A percentile compares a stretch with the other conserved stretches of the same genome.
phyloP scores from a whole-genome alignment of 2,888 invertebrate genomes.

The Drosophila crucigera region DNA sequence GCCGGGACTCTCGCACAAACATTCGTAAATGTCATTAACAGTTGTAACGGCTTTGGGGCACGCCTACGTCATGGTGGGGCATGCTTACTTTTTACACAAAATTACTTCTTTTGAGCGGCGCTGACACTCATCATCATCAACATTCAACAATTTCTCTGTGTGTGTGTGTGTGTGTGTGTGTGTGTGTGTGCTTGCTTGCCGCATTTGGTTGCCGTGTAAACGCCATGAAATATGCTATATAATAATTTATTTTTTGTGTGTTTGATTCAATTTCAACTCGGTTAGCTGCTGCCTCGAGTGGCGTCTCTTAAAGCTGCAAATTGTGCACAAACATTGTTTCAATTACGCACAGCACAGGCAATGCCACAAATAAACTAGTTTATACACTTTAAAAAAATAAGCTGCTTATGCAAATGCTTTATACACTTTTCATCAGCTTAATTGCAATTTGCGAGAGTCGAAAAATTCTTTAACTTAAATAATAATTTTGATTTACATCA shows the following conservation, averaged over 20 bases:
- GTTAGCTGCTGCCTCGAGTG: slow-evolving; percentile 20
- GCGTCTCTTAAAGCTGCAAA: slow-evolving; percentile 47
- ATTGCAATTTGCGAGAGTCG: not conserved
- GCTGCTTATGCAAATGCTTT: too few species aligned
- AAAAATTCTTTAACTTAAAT: not conserved
- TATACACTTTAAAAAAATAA: slow-evolving; percentile 31
- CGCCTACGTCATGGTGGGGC: slow-evolving; percentile 50
- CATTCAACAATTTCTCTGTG: slow-evolving; percentile 22
- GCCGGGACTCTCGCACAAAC: slow-evolving; percentile 56
- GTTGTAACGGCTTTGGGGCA: slow-evolving; percentile 72
- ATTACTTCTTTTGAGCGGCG: slow-evolving; percentile 77
- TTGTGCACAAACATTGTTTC: slow-evolving; percentile 37
- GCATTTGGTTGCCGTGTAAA: slow-evolving; percentile 54
- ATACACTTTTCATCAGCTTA: not conserved
- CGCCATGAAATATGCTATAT: slow-evolving; percentile 72
- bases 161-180: not conserved
- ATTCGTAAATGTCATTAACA: slow-evolving; percentile 83
- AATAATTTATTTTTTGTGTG: slow-evolving; percentile 61
- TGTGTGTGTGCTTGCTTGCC: slow-evolving; percentile 3
- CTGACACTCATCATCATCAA: slow-evolving; percentile 80
- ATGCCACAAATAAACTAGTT: slow-evolving; percentile 12
- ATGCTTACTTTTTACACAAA: slow-evolving; percentile 67
- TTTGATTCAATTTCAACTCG: slow-evolving; percentile 46
- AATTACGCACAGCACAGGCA: slow-evolving; percentile 43
- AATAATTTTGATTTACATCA: not conserved